Evolutionary conservation across 1,140 invertebrate genomes (phyloP), one percentile per base, ranked within the genome.

Genomic region (Agraylea sexmaculata): DNA sequence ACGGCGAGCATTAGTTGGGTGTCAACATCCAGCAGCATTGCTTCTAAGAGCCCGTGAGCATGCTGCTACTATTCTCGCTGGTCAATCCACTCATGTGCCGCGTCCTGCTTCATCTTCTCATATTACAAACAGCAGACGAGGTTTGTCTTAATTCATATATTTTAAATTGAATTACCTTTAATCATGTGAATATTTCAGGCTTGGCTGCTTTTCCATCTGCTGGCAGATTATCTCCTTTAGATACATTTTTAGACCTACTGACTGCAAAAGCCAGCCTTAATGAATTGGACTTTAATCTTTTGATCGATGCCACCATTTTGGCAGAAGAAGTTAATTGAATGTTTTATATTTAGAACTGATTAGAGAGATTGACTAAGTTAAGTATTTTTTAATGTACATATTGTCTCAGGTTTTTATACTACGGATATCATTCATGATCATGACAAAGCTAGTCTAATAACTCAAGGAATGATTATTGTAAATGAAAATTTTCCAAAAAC

Each of bases 211-310:
- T 81, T 52, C 75, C 80, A 6, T 78, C 78, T 1, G 74, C 74
- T 20, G 80, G 85, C 56, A 69, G 79, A 37, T 56, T 85, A 1
- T 83, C 83, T 27, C 82, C 84, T 1, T 58, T 87, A 39, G 83
- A 87, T 54, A 86, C 84, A 11, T 87, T 89, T 54, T 60, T 89
- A 29, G 82, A 87, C 61, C 62, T 89, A 25, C 66, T 89, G 15
- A 88, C 84, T 1, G 84, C 83, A 7, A 89, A 89, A 69, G 83
- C 82, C 7, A 85, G 77, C 57, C 69, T 87, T 38, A 76, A 80
- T 38, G 83, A 86, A 53, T 58, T 86, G 49, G 83, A 87, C 58
- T 85, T 85, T 56, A 81, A 81, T 48, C 67, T 87, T 42, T 67
- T 87, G 8, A 83, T 86, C 49, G 83, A 86, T 60, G 80, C 83